Conservation (phyloP, 2,888 invertebrate genomes). For the Xylophagus ater region DNA sequence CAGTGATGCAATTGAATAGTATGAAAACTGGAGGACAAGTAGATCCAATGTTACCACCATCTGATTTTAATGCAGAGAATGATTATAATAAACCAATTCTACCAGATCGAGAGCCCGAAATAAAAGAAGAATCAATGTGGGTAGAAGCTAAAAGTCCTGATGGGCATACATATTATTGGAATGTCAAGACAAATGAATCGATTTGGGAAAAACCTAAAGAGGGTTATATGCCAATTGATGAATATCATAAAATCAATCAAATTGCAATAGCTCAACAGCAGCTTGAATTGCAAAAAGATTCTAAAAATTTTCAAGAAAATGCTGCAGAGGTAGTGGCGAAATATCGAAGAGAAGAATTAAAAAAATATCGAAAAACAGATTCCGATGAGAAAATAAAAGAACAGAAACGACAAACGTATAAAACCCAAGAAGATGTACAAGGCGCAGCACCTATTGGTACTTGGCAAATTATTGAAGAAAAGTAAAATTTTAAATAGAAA, state of each 20-base stretch:
- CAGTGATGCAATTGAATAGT: conserved; percentile 22
- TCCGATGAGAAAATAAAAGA: conserved; percentile 29
- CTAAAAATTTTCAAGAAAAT: conserved; percentile 38
- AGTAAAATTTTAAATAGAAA: conserved; percentile 39
- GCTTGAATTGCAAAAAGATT: conserved; percentile 39
- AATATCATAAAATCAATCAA: conserved; percentile 49
- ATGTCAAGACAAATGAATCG: conserved; percentile 69
- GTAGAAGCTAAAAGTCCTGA: conserved; percentile 66
- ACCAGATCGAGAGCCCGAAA: conserved; percentile 22
- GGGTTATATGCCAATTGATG: conserved; percentile 55
- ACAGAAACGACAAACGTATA: conserved; percentile 41
- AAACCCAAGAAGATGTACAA: conserved; percentile 41
- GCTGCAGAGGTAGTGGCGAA: conserved; percentile 41
- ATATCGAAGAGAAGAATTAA: conserved; percentile 35
- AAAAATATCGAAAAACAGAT: conserved; percentile 28
- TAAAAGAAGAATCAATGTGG: conserved; percentile 48
- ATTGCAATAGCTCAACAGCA: conserved; percentile 41
- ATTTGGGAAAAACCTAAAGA: conserved; percentile 64
- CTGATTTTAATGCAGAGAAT: conserved; percentile 30
- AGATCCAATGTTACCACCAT: conserved; percentile 34
- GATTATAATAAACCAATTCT: conserved; percentile 27
- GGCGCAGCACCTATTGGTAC: conserved; percentile 57
- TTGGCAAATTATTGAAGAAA: conserved; percentile 58
- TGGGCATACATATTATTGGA: conserved; percentile 78
- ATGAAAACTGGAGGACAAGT: conserved; percentile 23